A percentile compares a stretch with the other conserved stretches of the same genome.
Evolutionary conservation across 2,113 vertebrate species (phyloP).

Genomic region (Tringa solitaria): DNA sequence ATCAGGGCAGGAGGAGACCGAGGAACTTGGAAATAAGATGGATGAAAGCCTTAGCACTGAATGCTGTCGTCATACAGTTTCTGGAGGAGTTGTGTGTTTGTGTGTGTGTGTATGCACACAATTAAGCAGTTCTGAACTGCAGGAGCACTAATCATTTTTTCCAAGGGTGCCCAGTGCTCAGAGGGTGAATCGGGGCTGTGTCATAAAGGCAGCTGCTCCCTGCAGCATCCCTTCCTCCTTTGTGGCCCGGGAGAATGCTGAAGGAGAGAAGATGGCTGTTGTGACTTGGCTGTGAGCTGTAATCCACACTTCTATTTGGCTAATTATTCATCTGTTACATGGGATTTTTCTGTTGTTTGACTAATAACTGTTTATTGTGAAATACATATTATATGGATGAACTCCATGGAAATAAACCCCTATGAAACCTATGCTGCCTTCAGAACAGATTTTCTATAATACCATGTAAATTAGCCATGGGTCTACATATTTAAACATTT

Average conservation of each 20-base stretch:
- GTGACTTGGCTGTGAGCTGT: not conserved
- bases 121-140: not conserved
- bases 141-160: not conserved
- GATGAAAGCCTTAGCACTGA: not conserved
- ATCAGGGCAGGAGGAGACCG: not conserved
- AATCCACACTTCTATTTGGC: not conserved
- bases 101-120: fast-evolving
- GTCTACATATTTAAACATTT: not conserved
- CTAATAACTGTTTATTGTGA: not conserved
- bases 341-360: not conserved
- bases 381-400: not conserved
- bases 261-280: not conserved
- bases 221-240: not conserved
- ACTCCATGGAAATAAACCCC: not conserved
- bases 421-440: not conserved
- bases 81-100: not conserved
- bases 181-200: not conserved
- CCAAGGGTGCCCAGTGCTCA: not conserved
- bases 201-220: not conserved
- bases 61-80: not conserved
- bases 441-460: not conserved
- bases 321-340: not conserved
- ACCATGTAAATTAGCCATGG: not conserved
- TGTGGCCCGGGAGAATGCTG: not conserved
- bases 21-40: not conserved